Evolutionary conservation across 2,888 invertebrate genomes (phyloP).

Genomic region (Pammene aurita): DNA sequence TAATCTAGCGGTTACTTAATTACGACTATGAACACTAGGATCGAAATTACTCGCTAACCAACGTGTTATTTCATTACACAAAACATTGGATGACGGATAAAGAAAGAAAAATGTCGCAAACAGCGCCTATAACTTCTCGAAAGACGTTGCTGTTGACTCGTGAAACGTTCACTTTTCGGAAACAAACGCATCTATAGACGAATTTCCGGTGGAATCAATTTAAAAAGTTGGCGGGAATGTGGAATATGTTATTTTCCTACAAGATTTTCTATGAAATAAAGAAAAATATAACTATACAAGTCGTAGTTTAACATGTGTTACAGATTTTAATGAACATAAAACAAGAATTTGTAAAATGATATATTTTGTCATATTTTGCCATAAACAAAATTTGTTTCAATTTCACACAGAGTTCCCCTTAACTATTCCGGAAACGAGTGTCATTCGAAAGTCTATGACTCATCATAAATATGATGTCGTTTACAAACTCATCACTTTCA

Average conservation of each 20-base stretch:
- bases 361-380: constrained; percentile 46
- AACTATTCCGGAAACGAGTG: constrained; percentile 81
- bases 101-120: constrained; percentile 83
- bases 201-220: constrained; percentile 80
- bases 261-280: background rate
- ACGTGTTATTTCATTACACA: constrained; percentile 83
- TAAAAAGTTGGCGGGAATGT: constrained; percentile 74
- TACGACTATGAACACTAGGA: constrained; percentile 83
- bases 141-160: constrained; percentile 85
- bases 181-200: constrained; percentile 84
- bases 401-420: constrained; percentile 66
- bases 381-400: constrained; percentile 62
- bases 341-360: constrained; percentile 19
- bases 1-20: constrained; percentile 81
- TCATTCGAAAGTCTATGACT: constrained; percentile 79
- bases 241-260: background rate
- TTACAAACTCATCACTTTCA: constrained; percentile 49
- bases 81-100: constrained; percentile 82
- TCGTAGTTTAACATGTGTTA: background rate
- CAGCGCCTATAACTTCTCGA: constrained; percentile 82
- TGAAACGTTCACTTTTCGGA: constrained; percentile 84
- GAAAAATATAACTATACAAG: background rate
- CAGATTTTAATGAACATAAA: background rate
- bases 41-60: constrained; percentile 75
- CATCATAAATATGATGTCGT: constrained; percentile 66